A percentile compares a stretch with the other conserved stretches of the same genome.
phyloP scores from a whole-genome alignment of 2,888 invertebrate species.

The Priocnemis perturbator region DNA sequence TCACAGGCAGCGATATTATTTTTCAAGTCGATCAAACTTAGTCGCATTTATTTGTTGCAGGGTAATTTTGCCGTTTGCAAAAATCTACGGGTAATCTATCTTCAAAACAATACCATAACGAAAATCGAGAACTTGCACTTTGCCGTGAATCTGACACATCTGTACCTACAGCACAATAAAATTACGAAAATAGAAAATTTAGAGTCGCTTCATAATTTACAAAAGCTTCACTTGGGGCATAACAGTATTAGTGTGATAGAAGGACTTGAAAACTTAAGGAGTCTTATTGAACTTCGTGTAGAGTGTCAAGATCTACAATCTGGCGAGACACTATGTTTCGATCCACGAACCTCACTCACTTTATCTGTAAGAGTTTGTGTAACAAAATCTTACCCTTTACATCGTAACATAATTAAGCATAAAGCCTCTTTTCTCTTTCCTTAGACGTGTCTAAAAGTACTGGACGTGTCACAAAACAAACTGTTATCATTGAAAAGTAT shows the following conservation, averaged over 20 bases:
- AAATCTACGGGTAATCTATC: constrained; percentile 81
- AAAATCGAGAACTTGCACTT: constrained; percentile 84
- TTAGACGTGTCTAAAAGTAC: constrained; percentile 78
- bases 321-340: constrained; percentile 81
- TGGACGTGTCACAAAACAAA: constrained; percentile 82
- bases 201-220: constrained; percentile 80
- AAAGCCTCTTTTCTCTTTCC: neutral
- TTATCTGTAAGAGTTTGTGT: constrained; percentile 77
- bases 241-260: constrained; percentile 84
- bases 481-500: constrained; percentile 78
- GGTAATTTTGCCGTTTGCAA: constrained; percentile 70
- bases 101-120: constrained; percentile 88
- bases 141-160: constrained; percentile 81
- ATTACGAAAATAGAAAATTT: constrained; percentile 84
- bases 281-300: constrained; percentile 82
- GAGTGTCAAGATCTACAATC: constrained; percentile 80
- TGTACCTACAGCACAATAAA: constrained; percentile 87
- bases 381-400: neutral
- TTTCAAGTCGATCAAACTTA: too few relatives aligned
- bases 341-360: constrained; percentile 79
- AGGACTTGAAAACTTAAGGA: constrained; percentile 79
- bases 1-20: neutral
- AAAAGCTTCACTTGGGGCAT: constrained; percentile 85
- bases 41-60: constrained; percentile 52
- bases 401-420: neutral